Evolutionary conservation across 2,797 vertebrate species (phyloP), one percentile per base, ranked within the genome.

Genomic region (Dromococcyx pavoninus): DNA sequence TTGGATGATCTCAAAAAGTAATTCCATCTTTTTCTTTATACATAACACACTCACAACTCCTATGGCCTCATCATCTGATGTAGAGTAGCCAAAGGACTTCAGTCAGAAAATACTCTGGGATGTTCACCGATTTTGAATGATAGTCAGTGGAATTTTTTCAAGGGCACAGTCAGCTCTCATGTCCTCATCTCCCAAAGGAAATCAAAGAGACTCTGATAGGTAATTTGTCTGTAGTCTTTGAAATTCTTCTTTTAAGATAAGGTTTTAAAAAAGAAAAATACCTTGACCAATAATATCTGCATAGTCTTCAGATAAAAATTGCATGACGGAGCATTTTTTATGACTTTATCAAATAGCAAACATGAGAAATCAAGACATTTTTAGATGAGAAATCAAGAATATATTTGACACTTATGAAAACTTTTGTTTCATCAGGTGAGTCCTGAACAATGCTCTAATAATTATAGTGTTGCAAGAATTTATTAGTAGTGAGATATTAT

Each of bases 71-170:
- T 89, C 64, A 41, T 84, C 51, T 81, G 46, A 84, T 78, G 51
- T 32, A 88, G 86, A 62, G 28, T 73, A 94, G 88, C 66, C 91
- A 94, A 91, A 88, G 32, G 16, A 88, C 75, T 89, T 86, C 33
- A 86, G 41, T 66, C 76, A 94, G 70, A 86, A 78, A 70, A 65
- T 83, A 75, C 61, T 69, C 46, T 84, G 89, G 82, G 92, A 88
- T 83, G 28, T 86, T 94, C 89, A 93, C 89, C 92, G 96, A 84
- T 80, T 94, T 67, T 91, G 44, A 46, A 72, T 77, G 61, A 86
- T 82, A 83, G 72, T 80, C 69, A 35, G 44, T 25, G 50, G 85
- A 84, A 32, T 65, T 77, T 80, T 95, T 86, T 94, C 88, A 93
- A 96, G 79, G 73, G 17, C 60, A 81, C n/a, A 67, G 16, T 65